Base-by-base conservation (phyloP, 2,888 invertebrate species). In the Strigamia transsilvanica region DNA sequence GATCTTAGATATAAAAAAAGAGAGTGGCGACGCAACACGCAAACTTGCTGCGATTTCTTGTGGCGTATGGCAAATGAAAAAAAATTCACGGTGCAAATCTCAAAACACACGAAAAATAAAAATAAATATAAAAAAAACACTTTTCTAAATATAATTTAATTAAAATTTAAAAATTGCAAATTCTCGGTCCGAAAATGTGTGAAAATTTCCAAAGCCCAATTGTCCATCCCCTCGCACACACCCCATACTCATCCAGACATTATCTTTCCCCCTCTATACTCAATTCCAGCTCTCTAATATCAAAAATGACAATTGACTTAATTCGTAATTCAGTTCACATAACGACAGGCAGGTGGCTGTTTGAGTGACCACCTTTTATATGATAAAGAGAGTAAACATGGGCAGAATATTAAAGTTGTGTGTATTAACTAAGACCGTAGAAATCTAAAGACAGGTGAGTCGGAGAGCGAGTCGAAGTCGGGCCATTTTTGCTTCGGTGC, bases 271-370 rank as follows among this genome's bases (percentile, higher is more conserved):
- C 46, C n/a, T 46, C 46, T 46, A 27, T 27, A 10, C 38, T 38
- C 46, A n/a, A 46, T 46, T 46, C n/a, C 46, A 15, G 15, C 15
- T 13, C 15, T 46, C 46, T 46, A 61, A 21, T 61, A 61, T 61
- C 18, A 61, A 61, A 61, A 61, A 61, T 61, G 61, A 61, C 61
- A 61, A 61, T 61, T 21, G 61, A 61, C 21, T 61, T 61, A 61
- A 61, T 61, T 61, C 61, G 18, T 23, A 61, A 61, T 61, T 61
- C 61, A 61, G 61, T 61, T 61, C 61, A 61, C 61, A 61, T 61
- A 61, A 61, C 61, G 61, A 61, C 61, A 61, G 61, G 61, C 61
- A 61, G 61, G 61, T 61, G 61, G 61, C 61, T 61, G 61, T 61
- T 61, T 61, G 61, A 61, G 61, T 61, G 61, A 61, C 61, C 61